Conservation (phyloP, 2,888 invertebrate species). For the Pollenia labialis region DNA sequence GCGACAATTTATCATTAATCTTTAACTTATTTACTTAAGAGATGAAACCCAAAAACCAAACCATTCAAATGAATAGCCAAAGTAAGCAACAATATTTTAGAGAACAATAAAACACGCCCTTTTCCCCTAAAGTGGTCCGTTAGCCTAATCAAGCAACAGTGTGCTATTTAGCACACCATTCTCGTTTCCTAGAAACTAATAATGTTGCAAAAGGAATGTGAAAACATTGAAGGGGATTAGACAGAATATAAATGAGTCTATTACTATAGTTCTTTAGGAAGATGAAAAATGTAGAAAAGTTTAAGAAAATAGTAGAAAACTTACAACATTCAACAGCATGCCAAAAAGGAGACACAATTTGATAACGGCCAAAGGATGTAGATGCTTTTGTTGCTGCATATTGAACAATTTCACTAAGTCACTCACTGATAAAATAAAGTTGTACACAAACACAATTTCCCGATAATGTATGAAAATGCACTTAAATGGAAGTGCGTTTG, state of each 20-base stretch:
- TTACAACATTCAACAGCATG: constrained; percentile 80
- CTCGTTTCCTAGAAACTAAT: background rate
- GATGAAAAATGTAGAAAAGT: background rate
- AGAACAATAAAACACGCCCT: background rate
- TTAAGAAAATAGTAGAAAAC: constrained; percentile 15
- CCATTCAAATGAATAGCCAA: background rate
- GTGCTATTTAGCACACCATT: constrained; percentile 27
- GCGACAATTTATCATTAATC: constrained; percentile 25
- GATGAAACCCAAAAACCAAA: background rate
- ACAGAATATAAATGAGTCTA: constrained; percentile 49
- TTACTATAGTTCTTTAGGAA: background rate
- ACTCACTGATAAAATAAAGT: constrained; percentile 33
- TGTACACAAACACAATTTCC: background rate
- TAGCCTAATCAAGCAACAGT: constrained; percentile 5
- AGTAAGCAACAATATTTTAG: background rate
- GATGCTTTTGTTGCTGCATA: constrained; percentile 49
- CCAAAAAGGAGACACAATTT: constrained; percentile 79
- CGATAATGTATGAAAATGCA: background rate
- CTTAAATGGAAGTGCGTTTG: background rate
- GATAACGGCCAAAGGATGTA: constrained; percentile 68
- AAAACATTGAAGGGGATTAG: constrained; percentile 39
- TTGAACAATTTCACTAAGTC: constrained; percentile 34
- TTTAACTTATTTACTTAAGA: background rate
- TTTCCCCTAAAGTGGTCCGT: too few relatives aligned
- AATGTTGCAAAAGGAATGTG: background rate